A percentile compares a stretch with the other conserved stretches of the same genome.
phyloP scores from a whole-genome alignment of 2,888 invertebrate genomes.

The Agriopis marginaria region DNA sequence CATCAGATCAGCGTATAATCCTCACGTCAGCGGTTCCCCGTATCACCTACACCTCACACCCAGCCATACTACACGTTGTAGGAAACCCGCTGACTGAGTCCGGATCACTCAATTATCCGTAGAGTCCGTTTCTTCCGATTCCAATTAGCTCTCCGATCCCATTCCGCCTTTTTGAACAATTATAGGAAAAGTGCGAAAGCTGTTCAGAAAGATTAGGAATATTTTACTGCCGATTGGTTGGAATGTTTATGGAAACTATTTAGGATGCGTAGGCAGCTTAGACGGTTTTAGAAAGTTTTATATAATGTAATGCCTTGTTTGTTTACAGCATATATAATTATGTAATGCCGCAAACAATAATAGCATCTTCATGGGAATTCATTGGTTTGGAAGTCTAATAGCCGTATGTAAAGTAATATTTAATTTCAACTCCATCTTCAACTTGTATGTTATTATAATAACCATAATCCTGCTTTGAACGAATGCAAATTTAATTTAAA shows the following conservation, averaged over 20 bases:
- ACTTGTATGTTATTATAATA: too few relatives aligned
- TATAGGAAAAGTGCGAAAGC: conserved; percentile 36
- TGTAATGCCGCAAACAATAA: too few relatives aligned
- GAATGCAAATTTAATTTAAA: too few relatives aligned
- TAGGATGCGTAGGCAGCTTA: neutral
- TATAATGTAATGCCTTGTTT: neutral
- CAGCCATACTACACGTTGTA: too few relatives aligned
- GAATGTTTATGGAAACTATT: neutral
- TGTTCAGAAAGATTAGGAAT: conserved; percentile 19
- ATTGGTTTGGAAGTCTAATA: too few relatives aligned
- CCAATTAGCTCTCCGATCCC: conserved; percentile 35
- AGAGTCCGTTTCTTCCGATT: conserved; percentile 28
- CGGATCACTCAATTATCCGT: conserved; percentile 34
- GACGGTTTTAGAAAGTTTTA: neutral
- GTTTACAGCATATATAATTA: too few relatives aligned
- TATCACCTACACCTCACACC: neutral
- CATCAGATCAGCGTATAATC: neutral
- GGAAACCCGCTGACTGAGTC: conserved; percentile 25
- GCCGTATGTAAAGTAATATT: too few relatives aligned
- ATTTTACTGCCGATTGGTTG: conserved; percentile 23
- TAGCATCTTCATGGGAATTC: too few relatives aligned
- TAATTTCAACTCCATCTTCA: too few relatives aligned
- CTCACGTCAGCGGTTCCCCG: neutral
- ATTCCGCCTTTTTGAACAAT: conserved; percentile 39
- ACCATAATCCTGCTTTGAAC: too few relatives aligned